Conservation (phyloP, 1,140 invertebrate species). For the Brachionus sp. region DNA sequence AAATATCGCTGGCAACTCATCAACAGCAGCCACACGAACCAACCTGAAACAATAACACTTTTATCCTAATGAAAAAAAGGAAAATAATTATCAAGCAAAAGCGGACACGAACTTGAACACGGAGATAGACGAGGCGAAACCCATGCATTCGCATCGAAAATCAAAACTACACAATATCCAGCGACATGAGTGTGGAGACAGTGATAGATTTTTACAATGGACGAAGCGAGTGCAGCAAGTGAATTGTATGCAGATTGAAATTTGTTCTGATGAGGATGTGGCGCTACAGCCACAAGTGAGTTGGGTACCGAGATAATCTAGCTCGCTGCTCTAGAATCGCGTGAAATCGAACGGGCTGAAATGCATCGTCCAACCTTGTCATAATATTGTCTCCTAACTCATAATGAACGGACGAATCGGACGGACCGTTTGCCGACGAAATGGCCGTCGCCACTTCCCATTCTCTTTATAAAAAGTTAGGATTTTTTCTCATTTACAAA, state of each 20-base stretch:
- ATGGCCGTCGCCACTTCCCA: not conserved
- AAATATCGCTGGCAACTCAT: too few species aligned
- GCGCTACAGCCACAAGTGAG: conserved; percentile 32
- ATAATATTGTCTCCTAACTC: too few species aligned
- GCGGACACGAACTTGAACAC: too few species aligned
- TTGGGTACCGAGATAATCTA: conserved; percentile 54
- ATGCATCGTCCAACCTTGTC: conserved; percentile 12
- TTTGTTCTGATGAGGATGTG: not conserved
- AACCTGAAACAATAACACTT: too few species aligned
- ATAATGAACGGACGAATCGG: conserved; percentile 50
- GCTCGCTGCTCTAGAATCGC: conserved; percentile 74
- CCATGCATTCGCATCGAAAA: not conserved
- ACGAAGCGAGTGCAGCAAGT: not conserved
- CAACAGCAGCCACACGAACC: too few species aligned
- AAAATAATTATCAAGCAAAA: not conserved
- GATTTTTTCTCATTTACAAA: too few species aligned
- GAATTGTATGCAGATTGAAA: not conserved
- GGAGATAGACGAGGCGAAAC: too few species aligned
- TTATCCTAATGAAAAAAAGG: too few species aligned
- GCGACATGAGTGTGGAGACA: not conserved
- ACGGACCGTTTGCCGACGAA: conserved; percentile 49
- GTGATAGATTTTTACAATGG: not conserved
- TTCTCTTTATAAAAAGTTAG: conserved; percentile 1
- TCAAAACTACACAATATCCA: not conserved
- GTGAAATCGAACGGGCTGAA: conserved; percentile 77